Percentiles rank a stretch among this genome's conserved stretches.
phyloP scores from a whole-genome alignment of 2,797 vertebrate species.

The Esox masquinongy region DNA sequence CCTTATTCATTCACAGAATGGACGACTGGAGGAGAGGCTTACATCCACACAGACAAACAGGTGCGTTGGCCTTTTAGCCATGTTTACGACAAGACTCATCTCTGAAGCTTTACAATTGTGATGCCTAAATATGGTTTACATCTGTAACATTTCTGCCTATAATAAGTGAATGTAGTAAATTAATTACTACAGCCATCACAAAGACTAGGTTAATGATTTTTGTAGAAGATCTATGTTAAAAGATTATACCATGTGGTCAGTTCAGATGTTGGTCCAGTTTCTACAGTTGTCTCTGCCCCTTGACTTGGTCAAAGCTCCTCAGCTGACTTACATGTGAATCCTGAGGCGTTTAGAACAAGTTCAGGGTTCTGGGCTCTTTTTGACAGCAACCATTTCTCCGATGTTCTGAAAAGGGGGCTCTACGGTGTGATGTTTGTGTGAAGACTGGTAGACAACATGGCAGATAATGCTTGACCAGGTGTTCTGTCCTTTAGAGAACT shows the following conservation, averaged over 20 bases:
- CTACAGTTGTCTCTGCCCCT: slow-evolving; percentile 63
- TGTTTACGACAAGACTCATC: neutral
- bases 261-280: neutral
- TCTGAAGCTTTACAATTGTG: neutral
- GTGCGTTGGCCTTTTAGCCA: slow-evolving; percentile 44
- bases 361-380: slow-evolving; percentile 68
- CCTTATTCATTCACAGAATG: slow-evolving; percentile 39
- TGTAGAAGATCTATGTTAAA: neutral
- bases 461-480: neutral
- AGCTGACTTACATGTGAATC: slow-evolving; percentile 61
- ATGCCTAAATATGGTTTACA: neutral
- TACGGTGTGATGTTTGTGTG: neutral
- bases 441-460: neutral
- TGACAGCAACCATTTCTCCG: neutral
- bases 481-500: neutral
- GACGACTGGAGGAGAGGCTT: slow-evolving; percentile 19
- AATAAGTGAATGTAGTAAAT: neutral
- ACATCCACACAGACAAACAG: slow-evolving; percentile 40
- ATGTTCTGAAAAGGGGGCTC: neutral
- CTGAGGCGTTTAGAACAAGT: slow-evolving; percentile 87
- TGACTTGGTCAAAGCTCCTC: slow-evolving; percentile 88
- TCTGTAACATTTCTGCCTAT: neutral
- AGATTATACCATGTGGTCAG: neutral
- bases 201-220: neutral
- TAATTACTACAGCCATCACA: neutral